phyloP scores from a whole-genome alignment of 2,113 vertebrate species.

The Aramus guarauna region DNA sequence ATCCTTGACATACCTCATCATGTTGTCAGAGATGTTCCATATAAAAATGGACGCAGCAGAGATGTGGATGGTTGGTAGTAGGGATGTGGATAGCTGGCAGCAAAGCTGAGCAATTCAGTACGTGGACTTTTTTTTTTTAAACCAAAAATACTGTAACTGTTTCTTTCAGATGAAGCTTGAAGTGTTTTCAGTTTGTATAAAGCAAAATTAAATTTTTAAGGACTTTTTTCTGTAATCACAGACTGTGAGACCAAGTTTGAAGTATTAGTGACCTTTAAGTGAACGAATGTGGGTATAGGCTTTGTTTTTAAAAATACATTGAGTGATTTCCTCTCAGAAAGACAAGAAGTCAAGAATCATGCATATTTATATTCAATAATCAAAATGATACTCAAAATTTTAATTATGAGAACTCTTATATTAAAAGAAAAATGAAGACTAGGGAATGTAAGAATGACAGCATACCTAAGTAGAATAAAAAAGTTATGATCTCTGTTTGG shows the following conservation, averaged over 20 bases:
- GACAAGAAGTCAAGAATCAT: neutral
- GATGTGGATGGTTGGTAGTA: neutral
- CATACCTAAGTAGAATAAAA: neutral
- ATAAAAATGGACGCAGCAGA: neutral
- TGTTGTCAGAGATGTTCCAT: neutral
- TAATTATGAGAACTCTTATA: neutral
- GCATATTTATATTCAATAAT: neutral
- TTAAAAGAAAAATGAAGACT: neutral
- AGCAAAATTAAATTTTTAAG: neutral
- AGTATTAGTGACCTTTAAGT: neutral
- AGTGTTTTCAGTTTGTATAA: neutral
- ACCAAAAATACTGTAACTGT: neutral
- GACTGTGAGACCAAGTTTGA: neutral
- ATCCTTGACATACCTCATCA: neutral
- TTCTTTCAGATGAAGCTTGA: neutral
- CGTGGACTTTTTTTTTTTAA: neutral
- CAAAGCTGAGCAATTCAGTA: neutral
- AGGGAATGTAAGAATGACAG: neutral
- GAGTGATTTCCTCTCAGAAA: neutral
- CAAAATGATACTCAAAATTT: neutral
- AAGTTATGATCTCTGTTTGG: neutral
- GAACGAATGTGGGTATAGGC: neutral
- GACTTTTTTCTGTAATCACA: neutral
- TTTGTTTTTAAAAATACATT: neutral
- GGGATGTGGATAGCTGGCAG: neutral